phyloP scores from a whole-genome alignment of 2,888 invertebrate genomes.

The Elysia crispata region DNA sequence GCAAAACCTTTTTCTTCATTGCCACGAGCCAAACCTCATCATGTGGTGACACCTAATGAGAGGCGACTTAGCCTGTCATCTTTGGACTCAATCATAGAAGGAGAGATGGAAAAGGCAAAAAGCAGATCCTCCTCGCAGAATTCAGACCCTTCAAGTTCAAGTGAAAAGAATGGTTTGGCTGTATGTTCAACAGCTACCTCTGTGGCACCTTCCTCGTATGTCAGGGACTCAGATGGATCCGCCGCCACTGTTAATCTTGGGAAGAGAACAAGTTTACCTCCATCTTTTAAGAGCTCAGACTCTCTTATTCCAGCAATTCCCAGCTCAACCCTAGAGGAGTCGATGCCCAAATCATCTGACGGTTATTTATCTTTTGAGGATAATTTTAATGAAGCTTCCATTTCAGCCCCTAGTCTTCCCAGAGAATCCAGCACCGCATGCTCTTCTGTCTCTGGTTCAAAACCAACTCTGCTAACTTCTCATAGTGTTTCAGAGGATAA shows the following conservation, averaged over 20 bases:
- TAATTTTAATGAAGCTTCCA: too few species aligned
- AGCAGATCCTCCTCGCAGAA: conserved; percentile 37
- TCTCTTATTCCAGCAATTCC: not conserved
- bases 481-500: not conserved
- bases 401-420: too few species aligned
- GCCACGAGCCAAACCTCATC: not conserved
- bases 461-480: not conserved
- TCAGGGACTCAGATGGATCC: not conserved
- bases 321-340: not conserved
- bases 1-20: conserved; percentile 18
- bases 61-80: conserved; percentile 22
- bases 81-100: conserved; percentile 55
- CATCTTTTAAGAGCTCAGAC: too few species aligned
- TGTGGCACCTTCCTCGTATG: not conserved
- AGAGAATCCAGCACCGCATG: too few species aligned
- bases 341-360: not conserved
- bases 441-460: not conserved
- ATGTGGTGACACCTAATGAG: not conserved
- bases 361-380: too few species aligned
- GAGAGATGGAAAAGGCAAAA: conserved; percentile 53
- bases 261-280: too few species aligned
- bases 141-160: conserved; percentile 31
- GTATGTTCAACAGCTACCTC: not conserved
- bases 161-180: not conserved
- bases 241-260: not conserved